Evolutionary conservation across 2,888 invertebrate species (phyloP), one percentile per base, ranked within the genome.

Genomic region (Clitarchus hookeri): DNA sequence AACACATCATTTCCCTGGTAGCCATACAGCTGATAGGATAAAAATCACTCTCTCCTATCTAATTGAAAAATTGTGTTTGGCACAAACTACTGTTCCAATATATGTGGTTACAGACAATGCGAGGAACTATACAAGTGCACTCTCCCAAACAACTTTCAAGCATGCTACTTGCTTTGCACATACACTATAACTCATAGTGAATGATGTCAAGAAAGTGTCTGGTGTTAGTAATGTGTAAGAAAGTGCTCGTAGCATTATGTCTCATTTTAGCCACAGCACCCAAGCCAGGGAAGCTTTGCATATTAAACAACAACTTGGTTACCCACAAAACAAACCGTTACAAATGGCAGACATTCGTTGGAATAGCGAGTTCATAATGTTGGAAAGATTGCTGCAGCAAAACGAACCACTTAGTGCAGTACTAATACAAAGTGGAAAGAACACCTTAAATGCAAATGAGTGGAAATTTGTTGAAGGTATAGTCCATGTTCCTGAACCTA

Each of bases 241-340:
- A 44, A 82, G 19, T 82, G 82, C 82, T 27, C 27, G 12, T 36
- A 27, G 11, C 0, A 82, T 82, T 44, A 36, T 36, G 27, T 23
- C 82, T n/a, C 44, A 82, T 82, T 82, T 44, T 23, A 82, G 82
- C 23, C 82, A 82, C 23, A 82, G 82, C 82, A 36, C 82, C n/a
- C 16, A 19, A 12, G 8, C 36, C 19, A 82, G 27, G 44, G 27
- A 44, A 23, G 44, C 36, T 23, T 26, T 82, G n/a, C 82, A 27
- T 27, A 13, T 27, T 44, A 82, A 82, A 36, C 27, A 80, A 80
- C 80, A 82, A 44, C 82, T 26, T 82, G 27, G 44, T 82, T 82
- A 82, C 12, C 82, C 82, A 6, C 27, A 2, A 26, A 82, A 82
- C 44, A 82, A 36, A 13, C 13, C 27, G 19, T 44, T 82, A 19